A percentile compares a stretch with the other conserved stretches of the same genome.
These are phyloP conservation scores for Zhuqinia jingwanae DNA, from an alignment of 2,888 invertebrate genomes.

Conservation along the genomic window DNA sequence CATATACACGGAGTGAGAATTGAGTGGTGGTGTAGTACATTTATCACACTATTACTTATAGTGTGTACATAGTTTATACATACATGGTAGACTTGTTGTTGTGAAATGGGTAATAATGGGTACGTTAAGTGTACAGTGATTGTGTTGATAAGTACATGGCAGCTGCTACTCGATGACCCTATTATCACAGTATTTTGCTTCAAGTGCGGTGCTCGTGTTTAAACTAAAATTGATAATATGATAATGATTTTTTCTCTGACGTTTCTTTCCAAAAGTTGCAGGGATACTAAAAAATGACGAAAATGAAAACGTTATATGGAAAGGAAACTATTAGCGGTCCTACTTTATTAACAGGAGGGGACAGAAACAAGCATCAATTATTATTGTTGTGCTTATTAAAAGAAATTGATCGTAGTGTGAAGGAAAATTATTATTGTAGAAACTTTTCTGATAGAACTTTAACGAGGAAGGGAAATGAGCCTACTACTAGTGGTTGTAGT, in stretches of 20 bases:
- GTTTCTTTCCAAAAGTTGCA: background rate
- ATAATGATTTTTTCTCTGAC: background rate
- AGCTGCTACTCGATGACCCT: slow-evolving; percentile 39
- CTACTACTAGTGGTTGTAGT: too few species aligned
- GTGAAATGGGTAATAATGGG: background rate
- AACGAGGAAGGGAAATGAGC: too few species aligned
- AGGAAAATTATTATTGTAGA: background rate
- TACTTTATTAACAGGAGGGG: background rate
- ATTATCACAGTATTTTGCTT: slow-evolving; percentile 13
- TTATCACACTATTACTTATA: background rate
- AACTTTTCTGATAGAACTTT: too few species aligned
- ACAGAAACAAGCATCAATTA: slow-evolving; percentile 10
- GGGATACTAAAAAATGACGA: background rate
- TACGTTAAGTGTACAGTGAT: background rate
- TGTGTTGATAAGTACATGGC: slow-evolving; percentile 37
- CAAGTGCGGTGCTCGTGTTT: background rate
- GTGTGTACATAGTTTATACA: background rate
- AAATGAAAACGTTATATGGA: slow-evolving; percentile 35
- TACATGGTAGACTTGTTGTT: too few species aligned
- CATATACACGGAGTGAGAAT: too few species aligned
- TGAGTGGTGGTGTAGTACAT: background rate
- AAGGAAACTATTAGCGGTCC: background rate
- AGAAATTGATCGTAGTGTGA: background rate
- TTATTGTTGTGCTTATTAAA: background rate
- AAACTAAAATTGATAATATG: background rate